phyloP scores from a whole-genome alignment of 35 echinoderm and acorn worm genomes.

The Lytechinus variegatus region DNA sequence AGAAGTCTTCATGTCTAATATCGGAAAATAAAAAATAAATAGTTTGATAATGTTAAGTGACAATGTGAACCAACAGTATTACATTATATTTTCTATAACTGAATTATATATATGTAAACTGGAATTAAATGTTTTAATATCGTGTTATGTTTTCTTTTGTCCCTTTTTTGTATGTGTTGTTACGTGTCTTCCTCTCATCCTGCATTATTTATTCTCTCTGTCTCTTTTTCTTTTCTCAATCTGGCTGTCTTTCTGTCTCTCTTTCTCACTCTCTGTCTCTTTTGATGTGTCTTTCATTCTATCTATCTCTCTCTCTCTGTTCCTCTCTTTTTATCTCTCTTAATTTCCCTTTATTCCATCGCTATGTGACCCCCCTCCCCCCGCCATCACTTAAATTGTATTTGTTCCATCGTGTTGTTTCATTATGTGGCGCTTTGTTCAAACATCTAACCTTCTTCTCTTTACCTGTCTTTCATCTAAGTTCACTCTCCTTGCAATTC shows the following conservation, averaged over 20 bases:
- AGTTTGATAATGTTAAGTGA: too few species aligned
- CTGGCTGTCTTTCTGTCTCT: not conserved
- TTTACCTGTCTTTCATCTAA: too few species aligned
- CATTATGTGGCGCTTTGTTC: too few species aligned
- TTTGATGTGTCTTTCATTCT: not conserved
- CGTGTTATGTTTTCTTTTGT: not conserved
- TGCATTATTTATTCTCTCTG: not conserved
- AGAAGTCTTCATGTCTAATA: too few species aligned
- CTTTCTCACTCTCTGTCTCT: not conserved
- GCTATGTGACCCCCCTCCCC: too few species aligned
- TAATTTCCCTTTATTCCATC: not conserved
- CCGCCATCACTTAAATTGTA: too few species aligned
- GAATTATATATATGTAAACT: not conserved
- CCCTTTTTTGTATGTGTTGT: not conserved
- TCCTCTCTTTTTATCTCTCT: not conserved
- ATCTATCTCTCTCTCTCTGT: not conserved
- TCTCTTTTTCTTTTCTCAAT: not conserved
- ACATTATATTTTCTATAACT: not conserved
- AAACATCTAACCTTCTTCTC: too few species aligned
- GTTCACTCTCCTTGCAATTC: too few species aligned
- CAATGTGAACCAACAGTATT: too few species aligned
- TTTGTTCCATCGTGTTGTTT: too few species aligned
- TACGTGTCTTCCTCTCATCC: not conserved
- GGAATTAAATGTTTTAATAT: not conserved
- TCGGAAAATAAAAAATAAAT: too few species aligned